Conservation (phyloP, 1,140 invertebrate species). For the Papilio polytes region DNA sequence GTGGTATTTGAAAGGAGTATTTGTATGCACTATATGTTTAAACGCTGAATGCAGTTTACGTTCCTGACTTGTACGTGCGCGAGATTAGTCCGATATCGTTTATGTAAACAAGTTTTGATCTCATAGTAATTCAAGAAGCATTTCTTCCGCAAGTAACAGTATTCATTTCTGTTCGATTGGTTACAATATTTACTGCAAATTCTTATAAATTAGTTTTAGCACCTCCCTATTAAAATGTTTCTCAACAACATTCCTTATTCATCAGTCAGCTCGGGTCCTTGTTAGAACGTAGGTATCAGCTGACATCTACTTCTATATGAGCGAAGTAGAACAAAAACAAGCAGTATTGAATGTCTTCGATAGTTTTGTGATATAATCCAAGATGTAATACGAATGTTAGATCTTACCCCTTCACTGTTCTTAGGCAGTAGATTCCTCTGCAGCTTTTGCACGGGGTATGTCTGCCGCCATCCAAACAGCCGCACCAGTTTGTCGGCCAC, state of each 20-base stretch:
- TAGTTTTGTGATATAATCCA: not conserved
- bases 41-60: not conserved
- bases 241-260: no score
- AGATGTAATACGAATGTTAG: not conserved
- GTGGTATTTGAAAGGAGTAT: not conserved
- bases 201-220: no score
- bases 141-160: constrained; percentile 21
- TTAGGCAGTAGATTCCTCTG: constrained; percentile 87
- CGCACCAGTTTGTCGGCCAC: constrained; percentile 89
- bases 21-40: constrained; percentile 2
- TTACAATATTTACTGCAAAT: not conserved
- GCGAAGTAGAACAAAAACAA: no score
- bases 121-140: constrained; percentile 19
- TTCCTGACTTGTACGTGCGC: not conserved
- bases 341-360: no score
- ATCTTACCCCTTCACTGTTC: constrained; percentile 70
- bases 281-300: no score
- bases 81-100: constrained; percentile 26
- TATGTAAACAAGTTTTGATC: constrained; percentile 29
- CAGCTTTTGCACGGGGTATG: constrained; percentile 89
- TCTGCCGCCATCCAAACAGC: constrained; percentile 90
- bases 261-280: no score
- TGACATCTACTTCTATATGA: no score
- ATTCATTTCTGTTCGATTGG: not conserved
- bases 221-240: no score